Evolutionary conservation across 2,888 invertebrate genomes (phyloP), one percentile per base, ranked within the genome.

Genomic region (Cecidostiba fungosa): DNA sequence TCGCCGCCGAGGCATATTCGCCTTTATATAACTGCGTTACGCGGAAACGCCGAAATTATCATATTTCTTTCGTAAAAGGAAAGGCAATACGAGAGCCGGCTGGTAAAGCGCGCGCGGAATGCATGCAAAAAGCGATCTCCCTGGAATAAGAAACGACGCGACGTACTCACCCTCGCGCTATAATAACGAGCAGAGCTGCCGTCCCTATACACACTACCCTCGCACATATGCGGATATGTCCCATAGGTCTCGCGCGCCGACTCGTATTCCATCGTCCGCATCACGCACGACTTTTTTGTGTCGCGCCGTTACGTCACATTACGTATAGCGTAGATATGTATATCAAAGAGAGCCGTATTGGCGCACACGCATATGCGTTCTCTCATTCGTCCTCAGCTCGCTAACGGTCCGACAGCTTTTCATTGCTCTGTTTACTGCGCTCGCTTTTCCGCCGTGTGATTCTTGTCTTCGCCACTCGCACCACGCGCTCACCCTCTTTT

Each of bases 21-120:
- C 50, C 50, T 84, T 77, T 32, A 54, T 70, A 82, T 66, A 74
- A 69, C 43, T 66, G 16, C 66, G 66, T 66, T 62, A 54, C 54
- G 69, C 26, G 74, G 54, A 84, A 80, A 39, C 80, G 79, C 26
- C 50, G 43, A 84, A 86, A 86, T 86, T 84, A 84, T 86, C 81
- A 86, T 84, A 84, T 84, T 84, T 84, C 84, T 82, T 77, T 1
- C 47, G 83, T 77, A 72, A 80, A 50, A 76, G 73, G 54, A 69
- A 50, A 50, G 32, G 66, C 29, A 66, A 26, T 66, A 26, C 66
- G 66, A 12, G 66, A 19, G 54, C 36, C 50, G 39, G 26, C 23
- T 14, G 10, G n/a, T 14, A 47, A 19, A 32, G 26, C 66, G 23
- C 62, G 77, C 62, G 66, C 19, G 70, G 81, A 50, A 85, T 72